Conservation (phyloP, 2,113 vertebrate genomes). For the Merops nubicus region DNA sequence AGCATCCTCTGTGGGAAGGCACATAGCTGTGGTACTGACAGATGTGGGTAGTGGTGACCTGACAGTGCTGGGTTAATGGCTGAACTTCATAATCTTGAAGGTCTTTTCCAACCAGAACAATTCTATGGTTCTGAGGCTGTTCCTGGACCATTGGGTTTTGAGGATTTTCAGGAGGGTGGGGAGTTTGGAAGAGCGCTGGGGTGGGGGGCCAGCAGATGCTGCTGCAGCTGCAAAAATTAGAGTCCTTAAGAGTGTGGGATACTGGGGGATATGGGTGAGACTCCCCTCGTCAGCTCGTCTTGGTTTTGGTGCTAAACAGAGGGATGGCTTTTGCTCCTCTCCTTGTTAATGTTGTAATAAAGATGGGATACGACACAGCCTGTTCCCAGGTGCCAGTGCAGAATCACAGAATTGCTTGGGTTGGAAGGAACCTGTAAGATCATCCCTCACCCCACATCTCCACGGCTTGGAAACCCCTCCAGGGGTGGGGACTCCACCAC, state of each 20-base stretch:
- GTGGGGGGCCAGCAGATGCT: not conserved
- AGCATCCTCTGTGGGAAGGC: not conserved
- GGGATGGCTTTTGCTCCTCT: not conserved
- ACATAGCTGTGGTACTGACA: not conserved
- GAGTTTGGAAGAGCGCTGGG: not conserved
- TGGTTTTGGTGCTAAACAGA: accelerated
- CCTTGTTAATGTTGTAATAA: not conserved
- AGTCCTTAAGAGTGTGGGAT: accelerated
- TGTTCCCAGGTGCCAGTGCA: not conserved
- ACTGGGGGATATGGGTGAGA: not conserved
- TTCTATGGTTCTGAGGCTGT: not conserved
- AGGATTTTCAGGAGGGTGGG: not conserved
- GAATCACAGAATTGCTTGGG: too few species aligned
- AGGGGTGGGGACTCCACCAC: too few species aligned
- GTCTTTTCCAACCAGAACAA: too few species aligned
- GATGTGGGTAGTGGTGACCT: too few species aligned
- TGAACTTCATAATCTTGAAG: too few species aligned
- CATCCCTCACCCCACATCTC: too few species aligned
- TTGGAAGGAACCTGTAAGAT: too few species aligned
- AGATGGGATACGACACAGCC: not conserved
- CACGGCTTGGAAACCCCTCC: too few species aligned
- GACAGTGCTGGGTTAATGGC: too few species aligned
- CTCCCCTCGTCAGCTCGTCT: not conserved
- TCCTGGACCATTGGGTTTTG: accelerated
- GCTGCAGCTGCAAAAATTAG: not conserved